These are phyloP conservation scores for Eulemur macaco DNA, from an alignment of 2,113 vertebrate genomes.

Conservation along the genomic window DNA sequence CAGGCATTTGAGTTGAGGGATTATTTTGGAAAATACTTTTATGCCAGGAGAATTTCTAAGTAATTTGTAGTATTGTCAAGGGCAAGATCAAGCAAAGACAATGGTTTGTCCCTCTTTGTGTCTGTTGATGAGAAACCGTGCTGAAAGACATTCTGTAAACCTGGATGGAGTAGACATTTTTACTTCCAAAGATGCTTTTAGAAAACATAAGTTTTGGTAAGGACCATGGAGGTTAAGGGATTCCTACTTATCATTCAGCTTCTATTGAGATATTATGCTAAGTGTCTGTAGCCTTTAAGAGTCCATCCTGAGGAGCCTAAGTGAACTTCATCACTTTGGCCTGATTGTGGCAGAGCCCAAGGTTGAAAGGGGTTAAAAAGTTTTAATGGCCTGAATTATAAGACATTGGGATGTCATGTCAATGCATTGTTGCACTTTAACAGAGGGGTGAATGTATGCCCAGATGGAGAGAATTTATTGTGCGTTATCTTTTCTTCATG, in stretches of 20 bases:
- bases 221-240: not conserved
- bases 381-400: not conserved
- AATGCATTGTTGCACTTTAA: not conserved
- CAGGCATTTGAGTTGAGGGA: not conserved
- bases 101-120: not conserved
- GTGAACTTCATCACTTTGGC: not conserved
- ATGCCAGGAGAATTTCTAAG: not conserved
- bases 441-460: not conserved
- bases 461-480: not conserved
- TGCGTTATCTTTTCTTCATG: not conserved
- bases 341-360: not conserved
- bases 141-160: constrained; percentile 8
- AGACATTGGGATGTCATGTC: not conserved
- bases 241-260: not conserved
- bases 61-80: not conserved
- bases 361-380: not conserved
- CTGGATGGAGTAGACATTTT: not conserved
- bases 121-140: not conserved
- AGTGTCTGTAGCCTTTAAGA: not conserved
- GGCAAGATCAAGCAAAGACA: not conserved
- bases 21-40: not conserved
- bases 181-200: not conserved
- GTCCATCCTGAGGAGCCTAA: not conserved
- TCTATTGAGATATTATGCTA: not conserved
- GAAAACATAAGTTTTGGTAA: not conserved